Conservation (phyloP, 2,888 invertebrate genomes). For the Camponotus fellah region DNA sequence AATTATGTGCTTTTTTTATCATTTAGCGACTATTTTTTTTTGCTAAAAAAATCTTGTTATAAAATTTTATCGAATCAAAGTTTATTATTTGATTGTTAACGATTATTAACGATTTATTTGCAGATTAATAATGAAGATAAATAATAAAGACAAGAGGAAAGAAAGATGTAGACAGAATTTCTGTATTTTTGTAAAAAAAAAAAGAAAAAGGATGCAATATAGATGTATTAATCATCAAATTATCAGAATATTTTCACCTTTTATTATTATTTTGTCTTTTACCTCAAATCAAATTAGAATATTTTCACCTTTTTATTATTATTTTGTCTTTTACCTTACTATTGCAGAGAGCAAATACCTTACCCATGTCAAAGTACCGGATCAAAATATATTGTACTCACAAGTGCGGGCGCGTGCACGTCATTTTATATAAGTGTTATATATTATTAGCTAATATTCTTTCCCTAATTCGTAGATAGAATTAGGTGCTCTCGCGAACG, state of each 20-base stretch:
- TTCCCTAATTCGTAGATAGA: constrained; percentile 19
- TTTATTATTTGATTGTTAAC: background rate
- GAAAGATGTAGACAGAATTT: background rate
- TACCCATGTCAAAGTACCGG: constrained; percentile 50
- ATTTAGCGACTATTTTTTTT: background rate
- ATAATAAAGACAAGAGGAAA: background rate
- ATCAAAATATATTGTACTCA: constrained; percentile 48
- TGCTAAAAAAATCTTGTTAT: background rate
- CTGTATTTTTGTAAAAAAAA: background rate
- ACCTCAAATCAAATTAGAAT: constrained; percentile 11
- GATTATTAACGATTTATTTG: background rate
- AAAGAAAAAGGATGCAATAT: background rate
- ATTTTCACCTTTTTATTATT: constrained; percentile 35
- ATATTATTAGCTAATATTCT: constrained; percentile 49
- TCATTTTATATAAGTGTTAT: constrained; percentile 44
- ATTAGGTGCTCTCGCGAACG: background rate
- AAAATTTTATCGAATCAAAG: background rate
- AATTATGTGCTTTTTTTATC: background rate
- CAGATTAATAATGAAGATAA: background rate
- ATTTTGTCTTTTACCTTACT: constrained; percentile 41
- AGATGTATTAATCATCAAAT: background rate
- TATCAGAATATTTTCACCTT: constrained; percentile 27
- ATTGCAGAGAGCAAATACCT: constrained; percentile 21
- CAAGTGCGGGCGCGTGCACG: constrained; percentile 15
- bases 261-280: constrained; percentile 39